These are phyloP conservation scores for Chaetops frenatus DNA, from an alignment of 2,113 vertebrate species.

Conservation along the genomic window DNA sequence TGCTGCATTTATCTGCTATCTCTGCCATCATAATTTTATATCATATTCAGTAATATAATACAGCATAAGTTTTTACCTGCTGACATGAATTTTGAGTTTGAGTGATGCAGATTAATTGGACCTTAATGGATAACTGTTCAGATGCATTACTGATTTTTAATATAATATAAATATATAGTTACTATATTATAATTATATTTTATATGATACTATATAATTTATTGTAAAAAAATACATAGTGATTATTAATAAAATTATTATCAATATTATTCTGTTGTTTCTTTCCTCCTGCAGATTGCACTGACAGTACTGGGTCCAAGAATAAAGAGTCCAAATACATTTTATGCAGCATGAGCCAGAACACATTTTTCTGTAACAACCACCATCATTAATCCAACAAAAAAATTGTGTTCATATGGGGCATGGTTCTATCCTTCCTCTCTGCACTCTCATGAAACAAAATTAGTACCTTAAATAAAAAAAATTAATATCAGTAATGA, in stretches of 20 bases:
- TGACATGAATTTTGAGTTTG: not conserved
- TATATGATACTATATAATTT: no score
- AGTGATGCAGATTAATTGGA: not conserved
- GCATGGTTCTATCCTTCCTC: not conserved
- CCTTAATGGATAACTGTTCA: not conserved
- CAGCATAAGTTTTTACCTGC: not conserved
- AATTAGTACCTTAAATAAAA: not conserved
- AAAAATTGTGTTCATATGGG: not conserved
- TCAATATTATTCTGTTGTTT: not conserved
- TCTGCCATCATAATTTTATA: not conserved
- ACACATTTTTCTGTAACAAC: not conserved
- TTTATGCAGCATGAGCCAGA: not conserved
- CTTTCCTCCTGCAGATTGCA: not conserved
- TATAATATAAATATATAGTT: not conserved
- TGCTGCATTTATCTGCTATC: not conserved
- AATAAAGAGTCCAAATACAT: not conserved
- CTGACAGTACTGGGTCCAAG: not conserved
- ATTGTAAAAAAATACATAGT: not conserved
- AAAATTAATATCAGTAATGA: rapidly evolving
- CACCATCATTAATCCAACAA: no score
- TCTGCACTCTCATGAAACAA: not conserved
- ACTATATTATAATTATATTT: not conserved
- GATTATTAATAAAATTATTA: not conserved
- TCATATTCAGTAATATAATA: not conserved
- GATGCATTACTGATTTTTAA: not conserved